Evolutionary conservation across 2,113 vertebrate genomes (phyloP), one percentile per base, ranked within the genome.

Genomic region (Diadophis punctatus): DNA sequence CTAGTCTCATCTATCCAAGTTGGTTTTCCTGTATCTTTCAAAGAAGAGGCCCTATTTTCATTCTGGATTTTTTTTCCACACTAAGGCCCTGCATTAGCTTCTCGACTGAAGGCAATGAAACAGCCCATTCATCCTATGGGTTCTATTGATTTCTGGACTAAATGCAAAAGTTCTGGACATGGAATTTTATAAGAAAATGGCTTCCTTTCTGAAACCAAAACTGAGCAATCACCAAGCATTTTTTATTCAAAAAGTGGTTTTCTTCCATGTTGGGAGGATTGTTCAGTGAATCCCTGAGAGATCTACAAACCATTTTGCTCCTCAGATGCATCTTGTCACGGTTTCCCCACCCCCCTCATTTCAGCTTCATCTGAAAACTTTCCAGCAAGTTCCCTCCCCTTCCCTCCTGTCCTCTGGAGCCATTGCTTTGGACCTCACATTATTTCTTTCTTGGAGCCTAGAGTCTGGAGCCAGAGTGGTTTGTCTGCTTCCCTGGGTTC

Each of bases 401-500:
- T 60, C 9, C 91, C 90, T 92, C 94, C 94, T 80, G 85, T 92
- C 94, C 96, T 97, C 95, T 95, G 96, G 96, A 97, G 97, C 95
- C 84, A 8, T 93, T 52, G 95, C 93, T 97, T 97, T 97, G 96
- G 93, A 96, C 97, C 96, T 96, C 91, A 1, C 92, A 87, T 96
- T 95, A 96, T 97, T 96, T 97, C 97, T 96, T 93, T 9, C 97
- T 96, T 96, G 96, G 97, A 97, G 97, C 96, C 97, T 97, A 91
- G 96, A 96, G 97, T 97, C 98, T 98, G 98, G 97, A 97, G 97
- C 97, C 98, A 96, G 96, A 0, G 80, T 97, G 95, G 96, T 97
- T 97, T 98, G 97, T 97, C 97, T 97, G 97, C 97, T 97, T 98
- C 96, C 97, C 96, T 95, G 96, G 96, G 96, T 97, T 97, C 96